Conservation (phyloP, 1,140 invertebrate species). For the Octopus sinensis region DNA sequence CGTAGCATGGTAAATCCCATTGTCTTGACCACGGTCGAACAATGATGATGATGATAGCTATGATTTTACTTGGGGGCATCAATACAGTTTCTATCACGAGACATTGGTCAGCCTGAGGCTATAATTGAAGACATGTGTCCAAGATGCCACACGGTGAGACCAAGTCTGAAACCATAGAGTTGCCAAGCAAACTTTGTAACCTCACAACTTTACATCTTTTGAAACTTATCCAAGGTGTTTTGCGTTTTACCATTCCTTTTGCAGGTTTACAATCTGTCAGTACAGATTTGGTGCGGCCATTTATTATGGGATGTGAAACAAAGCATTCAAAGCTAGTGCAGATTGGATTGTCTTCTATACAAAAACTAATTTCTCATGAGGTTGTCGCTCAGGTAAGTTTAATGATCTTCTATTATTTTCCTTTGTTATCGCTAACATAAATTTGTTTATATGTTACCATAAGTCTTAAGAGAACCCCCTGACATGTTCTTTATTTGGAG, state of each 20-base stretch:
- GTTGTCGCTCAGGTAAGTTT: conserved; percentile 59
- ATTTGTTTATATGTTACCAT: too few relatives aligned
- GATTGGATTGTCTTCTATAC: conserved; percentile 86
- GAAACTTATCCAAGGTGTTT: conserved; percentile 10
- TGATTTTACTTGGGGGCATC: too few relatives aligned
- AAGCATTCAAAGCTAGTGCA: conserved; percentile 94
- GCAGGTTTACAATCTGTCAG: conserved; percentile 59
- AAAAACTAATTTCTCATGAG: conserved; percentile 63
- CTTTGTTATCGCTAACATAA: background rate
- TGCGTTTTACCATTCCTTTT: conserved; percentile 17
- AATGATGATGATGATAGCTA: too few relatives aligned
- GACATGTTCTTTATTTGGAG: too few relatives aligned
- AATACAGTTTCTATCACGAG: too few relatives aligned
- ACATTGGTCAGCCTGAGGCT: background rate
- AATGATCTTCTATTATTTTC: background rate
- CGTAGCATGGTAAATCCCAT: too few relatives aligned
- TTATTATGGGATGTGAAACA: conserved; percentile 96
- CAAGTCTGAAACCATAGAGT: background rate
- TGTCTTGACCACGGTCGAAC: too few relatives aligned
- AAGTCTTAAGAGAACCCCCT: too few relatives aligned
- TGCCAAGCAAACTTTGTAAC: background rate
- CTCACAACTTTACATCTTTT: background rate
- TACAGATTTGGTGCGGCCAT: conserved; percentile 85
- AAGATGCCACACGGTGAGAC: background rate
- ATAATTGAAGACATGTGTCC: background rate